phyloP scores from a whole-genome alignment of 2,113 vertebrate genomes.

The Cranoglanis bouderius region DNA sequence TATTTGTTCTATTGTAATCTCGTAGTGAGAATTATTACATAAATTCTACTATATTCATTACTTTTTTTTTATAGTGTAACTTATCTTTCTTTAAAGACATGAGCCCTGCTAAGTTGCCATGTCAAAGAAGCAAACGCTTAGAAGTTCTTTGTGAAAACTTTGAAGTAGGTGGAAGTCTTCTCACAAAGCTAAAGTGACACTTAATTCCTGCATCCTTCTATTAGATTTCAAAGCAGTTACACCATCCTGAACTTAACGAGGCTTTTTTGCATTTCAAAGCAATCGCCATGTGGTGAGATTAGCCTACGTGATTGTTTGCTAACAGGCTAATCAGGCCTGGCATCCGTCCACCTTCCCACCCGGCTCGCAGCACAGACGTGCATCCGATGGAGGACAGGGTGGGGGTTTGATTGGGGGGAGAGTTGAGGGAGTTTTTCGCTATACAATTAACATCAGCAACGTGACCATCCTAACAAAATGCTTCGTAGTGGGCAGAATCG shows the following conservation, averaged over 20 bases:
- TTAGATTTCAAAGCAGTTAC: conserved; percentile 26
- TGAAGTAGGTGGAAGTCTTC: conserved; percentile 7
- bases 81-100: neutral
- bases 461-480: neutral
- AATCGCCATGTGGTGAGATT: conserved; percentile 22
- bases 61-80: neutral
- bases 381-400: neutral
- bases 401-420: neutral
- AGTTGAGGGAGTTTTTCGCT: neutral
- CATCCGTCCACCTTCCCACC: conserved; percentile 4
- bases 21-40: neutral
- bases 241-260: conserved; percentile 14
- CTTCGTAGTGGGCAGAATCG: neutral
- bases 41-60: neutral
- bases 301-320: conserved; percentile 30
- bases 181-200: conserved; percentile 8
- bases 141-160: neutral
- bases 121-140: neutral
- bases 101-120: no score
- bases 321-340: conserved; percentile 21
- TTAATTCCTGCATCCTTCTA: neutral
- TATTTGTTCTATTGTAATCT: neutral
- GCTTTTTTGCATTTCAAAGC: conserved; percentile 40
- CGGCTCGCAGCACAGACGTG: neutral
- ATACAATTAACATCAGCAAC: neutral